A percentile compares a stretch with the other conserved stretches of the same genome.
These are phyloP conservation scores for Xyrauchen texanus DNA, from an alignment of 2,113 vertebrate species.

Conservation along the genomic window DNA sequence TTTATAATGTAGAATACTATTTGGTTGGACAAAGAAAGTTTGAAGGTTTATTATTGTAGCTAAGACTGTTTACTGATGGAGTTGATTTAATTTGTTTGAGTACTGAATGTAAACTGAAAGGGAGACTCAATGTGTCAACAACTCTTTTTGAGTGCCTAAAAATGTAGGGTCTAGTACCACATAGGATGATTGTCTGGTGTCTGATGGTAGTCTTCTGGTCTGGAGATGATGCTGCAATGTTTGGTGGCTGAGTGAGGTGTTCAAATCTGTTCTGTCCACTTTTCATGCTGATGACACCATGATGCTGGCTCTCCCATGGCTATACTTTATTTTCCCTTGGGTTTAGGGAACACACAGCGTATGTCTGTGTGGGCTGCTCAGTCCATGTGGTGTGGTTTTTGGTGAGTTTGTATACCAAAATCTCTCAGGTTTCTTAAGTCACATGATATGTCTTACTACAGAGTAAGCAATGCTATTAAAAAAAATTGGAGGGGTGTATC, in stretches of 20 bases:
- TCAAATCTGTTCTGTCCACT: conserved; percentile 53
- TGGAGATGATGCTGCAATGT: not conserved
- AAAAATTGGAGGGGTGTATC: no score
- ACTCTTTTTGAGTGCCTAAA: not conserved
- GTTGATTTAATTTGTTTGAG: no score
- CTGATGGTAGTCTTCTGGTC: conserved; percentile 21
- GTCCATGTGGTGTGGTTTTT: not conserved
- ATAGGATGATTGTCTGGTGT: conserved; percentile 31
- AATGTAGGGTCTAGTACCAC: not conserved
- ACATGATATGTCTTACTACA: not conserved
- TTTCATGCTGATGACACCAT: conserved; percentile 28
- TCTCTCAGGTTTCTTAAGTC: not conserved
- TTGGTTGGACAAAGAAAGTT: no score
- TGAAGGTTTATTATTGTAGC: no score
- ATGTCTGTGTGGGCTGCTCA: no score
- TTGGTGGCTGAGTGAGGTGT: conserved; percentile 48
- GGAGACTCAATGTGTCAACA: not conserved
- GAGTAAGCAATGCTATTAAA: no score
- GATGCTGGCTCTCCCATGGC: not conserved
- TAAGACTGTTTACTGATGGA: no score
- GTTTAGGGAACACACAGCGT: not conserved
- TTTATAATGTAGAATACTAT: no score
- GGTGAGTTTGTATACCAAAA: not conserved
- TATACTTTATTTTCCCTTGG: conserved; percentile 17
- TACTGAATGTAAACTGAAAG: not conserved